A percentile compares a stretch with the other conserved stretches of the same genome.
phyloP scores from a whole-genome alignment of 2,113 vertebrate genomes.

The Nothobranchius kuhntae region DNA sequence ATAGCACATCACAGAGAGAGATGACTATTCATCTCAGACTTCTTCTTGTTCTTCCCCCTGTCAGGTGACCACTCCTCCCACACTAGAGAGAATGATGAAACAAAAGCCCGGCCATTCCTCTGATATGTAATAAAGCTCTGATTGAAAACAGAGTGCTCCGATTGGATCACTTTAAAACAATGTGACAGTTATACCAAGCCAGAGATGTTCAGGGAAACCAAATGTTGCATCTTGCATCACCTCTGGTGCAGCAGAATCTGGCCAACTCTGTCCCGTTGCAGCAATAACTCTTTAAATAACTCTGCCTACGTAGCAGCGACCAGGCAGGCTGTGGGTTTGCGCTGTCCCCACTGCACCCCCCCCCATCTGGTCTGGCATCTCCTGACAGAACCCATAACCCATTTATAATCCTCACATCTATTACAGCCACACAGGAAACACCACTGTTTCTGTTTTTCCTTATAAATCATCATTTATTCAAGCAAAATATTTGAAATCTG shows the following conservation, averaged over 20 bases:
- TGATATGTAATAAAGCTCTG: too few species aligned
- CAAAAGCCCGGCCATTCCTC: too few species aligned
- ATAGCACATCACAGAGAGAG: too few species aligned
- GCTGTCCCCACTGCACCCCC: slow-evolving; percentile 24
- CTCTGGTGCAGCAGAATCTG: slow-evolving; percentile 32
- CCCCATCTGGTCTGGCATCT: slow-evolving; percentile 44
- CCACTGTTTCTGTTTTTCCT: background rate
- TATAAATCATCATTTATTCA: too few species aligned
- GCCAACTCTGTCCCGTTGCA: slow-evolving; percentile 62
- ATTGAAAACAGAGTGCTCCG: background rate
- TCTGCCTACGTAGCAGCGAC: slow-evolving; percentile 35
- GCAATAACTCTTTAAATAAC: slow-evolving; percentile 67
- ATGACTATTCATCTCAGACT: too few species aligned
- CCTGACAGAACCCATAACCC: slow-evolving; percentile 51
- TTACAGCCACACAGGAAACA: background rate
- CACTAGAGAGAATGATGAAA: too few species aligned
- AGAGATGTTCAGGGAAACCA: slow-evolving; percentile 18
- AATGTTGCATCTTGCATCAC: slow-evolving; percentile 11
- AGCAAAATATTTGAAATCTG: too few species aligned
- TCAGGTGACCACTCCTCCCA: too few species aligned
- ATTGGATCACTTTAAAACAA: too few species aligned
- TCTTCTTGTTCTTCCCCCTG: too few species aligned
- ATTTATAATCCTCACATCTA: slow-evolving; percentile 50
- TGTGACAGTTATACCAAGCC: background rate
- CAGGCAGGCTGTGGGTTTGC: too few species aligned